Percentiles rank a stretch among this genome's conserved stretches.
Conservation (phyloP, 1,140 invertebrate genomes). For the Varroa destructor region DNA sequence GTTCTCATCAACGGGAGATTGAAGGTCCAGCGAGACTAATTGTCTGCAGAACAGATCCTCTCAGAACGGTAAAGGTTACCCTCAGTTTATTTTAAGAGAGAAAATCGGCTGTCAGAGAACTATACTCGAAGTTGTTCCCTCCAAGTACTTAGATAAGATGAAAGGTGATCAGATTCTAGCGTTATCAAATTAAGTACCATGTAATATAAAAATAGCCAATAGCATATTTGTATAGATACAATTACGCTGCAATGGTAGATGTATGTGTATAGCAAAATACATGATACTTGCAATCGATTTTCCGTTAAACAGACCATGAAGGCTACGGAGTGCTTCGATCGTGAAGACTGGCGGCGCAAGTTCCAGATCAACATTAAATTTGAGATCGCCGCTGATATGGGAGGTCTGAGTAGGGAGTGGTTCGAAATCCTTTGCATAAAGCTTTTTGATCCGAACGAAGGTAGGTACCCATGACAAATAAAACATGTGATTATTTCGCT, state of each 20-base stretch:
- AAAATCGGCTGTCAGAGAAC: too few relatives aligned
- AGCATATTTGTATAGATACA: too few relatives aligned
- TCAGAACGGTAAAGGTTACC: not conserved
- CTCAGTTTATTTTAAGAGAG: not conserved
- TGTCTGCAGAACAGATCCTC: conserved; percentile 17
- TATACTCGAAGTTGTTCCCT: too few relatives aligned
- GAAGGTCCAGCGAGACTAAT: conserved; percentile 15
- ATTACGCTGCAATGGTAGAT: too few relatives aligned
- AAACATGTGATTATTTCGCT: too few relatives aligned
- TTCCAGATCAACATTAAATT: conserved; percentile 82
- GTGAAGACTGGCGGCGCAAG: conserved; percentile 77
- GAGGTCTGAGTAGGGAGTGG: conserved; percentile 79
- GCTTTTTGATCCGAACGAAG: conserved; percentile 57
- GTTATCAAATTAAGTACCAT: too few relatives aligned
- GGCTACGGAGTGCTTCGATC: conserved; percentile 61
- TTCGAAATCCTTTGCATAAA: conserved; percentile 73
- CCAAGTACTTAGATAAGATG: too few relatives aligned
- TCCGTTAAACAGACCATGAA: conserved; percentile 45
- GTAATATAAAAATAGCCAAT: too few relatives aligned
- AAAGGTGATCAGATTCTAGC: too few relatives aligned
- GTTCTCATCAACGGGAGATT: conserved; percentile 1
- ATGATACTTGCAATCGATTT: too few relatives aligned
- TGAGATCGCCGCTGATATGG: conserved; percentile 89
- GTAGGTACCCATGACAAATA: not conserved
- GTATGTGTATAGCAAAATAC: too few relatives aligned